These are phyloP conservation scores for Oscheius sp. DNA, from an alignment of 2,888 invertebrate genomes.

Conservation along the genomic window DNA sequence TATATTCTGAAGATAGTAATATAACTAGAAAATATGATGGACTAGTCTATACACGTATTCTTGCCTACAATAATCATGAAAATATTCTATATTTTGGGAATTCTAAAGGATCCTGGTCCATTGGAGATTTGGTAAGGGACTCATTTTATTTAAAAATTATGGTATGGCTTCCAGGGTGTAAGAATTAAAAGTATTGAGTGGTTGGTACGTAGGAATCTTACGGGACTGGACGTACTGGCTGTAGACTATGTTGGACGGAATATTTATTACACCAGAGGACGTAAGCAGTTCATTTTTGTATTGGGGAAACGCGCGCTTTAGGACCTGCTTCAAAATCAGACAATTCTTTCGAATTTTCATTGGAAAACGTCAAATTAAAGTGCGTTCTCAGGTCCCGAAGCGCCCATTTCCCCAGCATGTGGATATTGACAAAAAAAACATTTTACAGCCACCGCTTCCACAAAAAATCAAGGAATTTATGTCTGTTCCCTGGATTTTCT, in stretches of 20 bases:
- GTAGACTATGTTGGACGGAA: constrained; percentile 58
- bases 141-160: neutral
- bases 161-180: constrained; percentile 31
- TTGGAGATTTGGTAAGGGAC: constrained; percentile 40
- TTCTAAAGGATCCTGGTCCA: too few relatives aligned
- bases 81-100: constrained; percentile 39
- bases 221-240: constrained; percentile 50
- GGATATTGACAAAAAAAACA: too few relatives aligned
- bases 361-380: too few relatives aligned
- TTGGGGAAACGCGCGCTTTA: too few relatives aligned
- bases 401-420: too few relatives aligned
- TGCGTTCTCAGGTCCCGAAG: too few relatives aligned
- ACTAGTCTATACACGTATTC: neutral
- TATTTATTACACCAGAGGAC: constrained; percentile 50
- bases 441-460: too few relatives aligned
- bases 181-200: constrained; percentile 37
- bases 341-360: too few relatives aligned
- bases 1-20: too few relatives aligned
- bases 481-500: constrained; percentile 50
- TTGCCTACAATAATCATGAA: constrained; percentile 42
- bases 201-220: constrained; percentile 48
- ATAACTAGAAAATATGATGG: too few relatives aligned
- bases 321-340: constrained; percentile 41
- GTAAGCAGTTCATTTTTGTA: constrained; percentile 30
- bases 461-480: too few relatives aligned